These are phyloP conservation scores for Diadophis punctatus DNA, from an alignment of 2,113 vertebrate genomes.

Conservation along the genomic window DNA sequence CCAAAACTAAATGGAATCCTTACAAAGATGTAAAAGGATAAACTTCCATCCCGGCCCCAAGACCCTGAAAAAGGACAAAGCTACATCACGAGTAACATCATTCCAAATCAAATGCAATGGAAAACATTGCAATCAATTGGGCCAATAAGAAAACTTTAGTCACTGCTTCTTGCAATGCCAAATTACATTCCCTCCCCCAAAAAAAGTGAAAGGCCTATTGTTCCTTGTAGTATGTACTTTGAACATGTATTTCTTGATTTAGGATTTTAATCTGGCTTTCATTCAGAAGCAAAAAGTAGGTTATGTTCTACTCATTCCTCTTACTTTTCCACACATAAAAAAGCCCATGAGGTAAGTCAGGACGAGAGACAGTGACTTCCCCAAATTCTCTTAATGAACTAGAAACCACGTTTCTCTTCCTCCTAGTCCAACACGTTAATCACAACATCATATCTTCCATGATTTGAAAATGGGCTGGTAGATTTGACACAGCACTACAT, in stretches of 20 bases:
- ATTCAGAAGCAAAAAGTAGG: background rate
- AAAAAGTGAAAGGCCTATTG: background rate
- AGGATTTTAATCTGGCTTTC: background rate
- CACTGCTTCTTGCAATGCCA: background rate
- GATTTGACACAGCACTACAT: background rate
- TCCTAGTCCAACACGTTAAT: background rate
- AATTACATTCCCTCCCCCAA: background rate
- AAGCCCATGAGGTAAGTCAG: background rate
- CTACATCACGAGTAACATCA: background rate
- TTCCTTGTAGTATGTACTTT: background rate
- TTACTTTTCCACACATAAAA: background rate
- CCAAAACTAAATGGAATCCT: background rate
- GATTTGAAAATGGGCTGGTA: background rate
- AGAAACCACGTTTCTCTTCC: background rate
- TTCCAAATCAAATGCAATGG: background rate
- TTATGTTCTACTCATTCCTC: background rate
- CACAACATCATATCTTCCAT: background rate
- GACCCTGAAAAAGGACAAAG: background rate
- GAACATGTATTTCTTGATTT: background rate
- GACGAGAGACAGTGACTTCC: background rate
- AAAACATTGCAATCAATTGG: background rate
- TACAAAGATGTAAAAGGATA: background rate
- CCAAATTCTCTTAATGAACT: background rate
- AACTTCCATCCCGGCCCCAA: background rate
- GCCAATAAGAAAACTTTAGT: background rate